Evolutionary conservation across 2,888 invertebrate genomes (phyloP).

Genomic region (Brachypalpus laphriformis): DNA sequence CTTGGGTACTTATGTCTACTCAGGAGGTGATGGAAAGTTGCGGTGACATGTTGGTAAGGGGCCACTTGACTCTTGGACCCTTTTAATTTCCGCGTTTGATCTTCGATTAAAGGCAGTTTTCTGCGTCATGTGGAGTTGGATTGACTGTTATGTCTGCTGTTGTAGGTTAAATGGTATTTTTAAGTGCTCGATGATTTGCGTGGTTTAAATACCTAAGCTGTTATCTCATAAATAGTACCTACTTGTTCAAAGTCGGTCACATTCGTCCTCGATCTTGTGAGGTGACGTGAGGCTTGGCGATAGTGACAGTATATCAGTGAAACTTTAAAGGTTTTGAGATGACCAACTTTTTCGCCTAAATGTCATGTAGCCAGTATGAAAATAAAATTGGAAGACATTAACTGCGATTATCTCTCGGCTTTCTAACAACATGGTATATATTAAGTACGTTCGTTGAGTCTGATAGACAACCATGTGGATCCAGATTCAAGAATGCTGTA

Average conservation of each 20-base stretch:
- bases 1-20: background rate
- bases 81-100: background rate
- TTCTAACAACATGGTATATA: no score
- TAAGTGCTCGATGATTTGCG: background rate
- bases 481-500: no score
- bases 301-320: no score
- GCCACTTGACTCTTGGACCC: background rate
- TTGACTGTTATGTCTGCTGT: background rate
- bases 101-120: background rate
- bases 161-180: background rate
- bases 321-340: no score
- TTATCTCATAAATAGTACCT: background rate
- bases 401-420: no score
- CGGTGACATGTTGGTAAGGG: background rate
- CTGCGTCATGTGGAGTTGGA: background rate
- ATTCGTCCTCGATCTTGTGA: background rate
- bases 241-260: background rate
- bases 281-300: no score
- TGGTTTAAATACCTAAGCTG: background rate
- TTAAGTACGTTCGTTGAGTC: no score
- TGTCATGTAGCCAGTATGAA: no score
- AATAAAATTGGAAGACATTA: no score
- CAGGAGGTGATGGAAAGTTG: constrained; percentile 1
- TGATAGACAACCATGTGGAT: no score
- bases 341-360: no score